Evolutionary conservation across 2,888 invertebrate genomes (phyloP).

Genomic region (Philonicus albiceps): DNA sequence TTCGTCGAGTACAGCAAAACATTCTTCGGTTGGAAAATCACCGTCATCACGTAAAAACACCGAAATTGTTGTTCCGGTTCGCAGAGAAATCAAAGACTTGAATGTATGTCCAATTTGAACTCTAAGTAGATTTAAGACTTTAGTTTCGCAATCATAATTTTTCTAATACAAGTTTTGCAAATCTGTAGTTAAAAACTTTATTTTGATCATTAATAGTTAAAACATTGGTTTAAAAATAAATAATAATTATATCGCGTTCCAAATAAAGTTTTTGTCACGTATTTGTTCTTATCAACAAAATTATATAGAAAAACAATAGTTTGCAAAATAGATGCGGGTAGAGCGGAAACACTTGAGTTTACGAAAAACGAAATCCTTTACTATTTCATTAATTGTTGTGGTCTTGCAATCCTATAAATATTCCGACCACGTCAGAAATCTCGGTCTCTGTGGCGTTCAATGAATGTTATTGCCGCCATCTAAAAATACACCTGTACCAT

Average conservation of each 20-base stretch:
- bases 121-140: neutral
- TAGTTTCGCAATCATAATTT: neutral
- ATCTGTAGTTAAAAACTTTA: neutral
- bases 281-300: neutral
- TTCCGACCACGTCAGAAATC: constrained; percentile 26
- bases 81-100: constrained; percentile 68
- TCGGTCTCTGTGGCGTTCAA: constrained; percentile 4
- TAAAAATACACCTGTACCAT: constrained; percentile 19
- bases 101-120: constrained; percentile 55
- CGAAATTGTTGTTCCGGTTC: constrained; percentile 70
- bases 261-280: neutral
- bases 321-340: neutral
- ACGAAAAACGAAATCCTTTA: neutral
- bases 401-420: constrained; percentile 18
- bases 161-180: neutral
- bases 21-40: constrained; percentile 41
- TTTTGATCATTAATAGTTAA: neutral
- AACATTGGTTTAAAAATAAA: neutral
- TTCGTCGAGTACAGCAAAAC: neutral
- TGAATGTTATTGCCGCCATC: constrained; percentile 19
- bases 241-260: neutral
- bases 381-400: neutral
- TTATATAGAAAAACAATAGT: neutral
- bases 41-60: constrained; percentile 54
- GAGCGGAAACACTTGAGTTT: neutral